Evolutionary conservation across 2,113 vertebrate genomes (phyloP), one percentile per base, ranked within the genome.

Genomic region (Caranx ignobilis): DNA sequence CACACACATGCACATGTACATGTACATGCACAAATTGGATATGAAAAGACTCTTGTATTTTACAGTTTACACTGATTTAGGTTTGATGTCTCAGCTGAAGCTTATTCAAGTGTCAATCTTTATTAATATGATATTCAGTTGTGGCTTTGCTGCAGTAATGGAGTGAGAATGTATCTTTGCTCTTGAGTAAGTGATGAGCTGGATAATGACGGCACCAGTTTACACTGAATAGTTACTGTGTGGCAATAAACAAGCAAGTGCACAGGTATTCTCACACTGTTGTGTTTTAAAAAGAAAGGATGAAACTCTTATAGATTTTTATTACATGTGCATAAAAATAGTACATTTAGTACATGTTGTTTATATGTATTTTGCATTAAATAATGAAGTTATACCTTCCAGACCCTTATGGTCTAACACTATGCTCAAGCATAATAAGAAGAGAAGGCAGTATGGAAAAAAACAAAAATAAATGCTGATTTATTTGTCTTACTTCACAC

Each of bases 41-140:
- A 47, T 83, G 67, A 87, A 87, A 83, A 83, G 61, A 63, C 64
- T 75, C 48, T 55, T n/a, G 59, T 80, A 54, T 45, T 67, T 77
- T 61, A 62, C 26, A 48, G 57, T 69, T 74, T 34, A 45, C 68
- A 75, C 61, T 34, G 32, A 63, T 81, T 45, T 6, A 60, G 10
- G 63, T 55, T 57, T 77, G 76, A 84, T 64, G 56, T 61, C 52
- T 57, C 66, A 69, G 48, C 48, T 62, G 50, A 70, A 48, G 55
- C 41, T 65, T 11, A 74, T 73, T 67, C 52, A 43, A 56, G 19
- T 68, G 61, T 77, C 75, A 45, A 2, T 77, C 59, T 67, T 48
- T 16, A 15, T 52, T 60, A 11, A 52, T 66, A 41, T 75, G 21
- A 69, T 18, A 43, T 45, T 13, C 61, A 41, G 57, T 3, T 11